Base-by-base conservation (phyloP, 2,113 vertebrate genomes). In the Tupaia tana region DNA sequence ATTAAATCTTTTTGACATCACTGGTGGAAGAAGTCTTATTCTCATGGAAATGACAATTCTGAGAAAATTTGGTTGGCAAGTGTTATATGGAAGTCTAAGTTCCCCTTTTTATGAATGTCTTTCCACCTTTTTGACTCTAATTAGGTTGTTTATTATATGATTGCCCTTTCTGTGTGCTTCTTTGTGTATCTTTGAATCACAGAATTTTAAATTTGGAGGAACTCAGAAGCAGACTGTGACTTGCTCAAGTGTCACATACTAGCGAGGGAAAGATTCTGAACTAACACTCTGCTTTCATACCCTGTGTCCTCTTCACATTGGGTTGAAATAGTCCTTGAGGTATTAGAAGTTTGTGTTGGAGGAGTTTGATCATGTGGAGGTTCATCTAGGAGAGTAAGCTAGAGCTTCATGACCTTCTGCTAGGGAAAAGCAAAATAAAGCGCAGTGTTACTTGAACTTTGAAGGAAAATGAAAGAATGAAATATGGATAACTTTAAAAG, bases 401-500 rank as follows among this genome's bases (percentile, higher is more conserved):
- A 82, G 24, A 92, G 8, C 22, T 79, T 86, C 56, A 18, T n/a
- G 56, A 52, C 66, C 59, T 34, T 20, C 64, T 56, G 11, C 34
- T 87, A 43, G 9, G 22, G 22, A 43, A 58, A 95, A 69, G 22
- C 27, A 83, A 86, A 93, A 90, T 59, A 85, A 91, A 93, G 63
- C n/a, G 7, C 43, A 88, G 11, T 64, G 18, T 54, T 81, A 61
- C 29, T 83, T 78, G 4, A 82, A 87, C 70, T 93, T 67, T 66
- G 25, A n/a, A 56, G 56, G 71, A 10, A 29, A 77, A 78, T 90
- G 80, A 54, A 15, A 71, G 66, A 92, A 92, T 94, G 54, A 84
- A 97, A 93, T 95, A 95, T 78, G 77, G 94, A n/a, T 95, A 89
- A 80, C 84, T 91, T 97, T 64, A 95, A 92, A 95, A 85, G 92